Conservation (phyloP, 2,113 vertebrate species). For the Phylloscopus whistleri region DNA sequence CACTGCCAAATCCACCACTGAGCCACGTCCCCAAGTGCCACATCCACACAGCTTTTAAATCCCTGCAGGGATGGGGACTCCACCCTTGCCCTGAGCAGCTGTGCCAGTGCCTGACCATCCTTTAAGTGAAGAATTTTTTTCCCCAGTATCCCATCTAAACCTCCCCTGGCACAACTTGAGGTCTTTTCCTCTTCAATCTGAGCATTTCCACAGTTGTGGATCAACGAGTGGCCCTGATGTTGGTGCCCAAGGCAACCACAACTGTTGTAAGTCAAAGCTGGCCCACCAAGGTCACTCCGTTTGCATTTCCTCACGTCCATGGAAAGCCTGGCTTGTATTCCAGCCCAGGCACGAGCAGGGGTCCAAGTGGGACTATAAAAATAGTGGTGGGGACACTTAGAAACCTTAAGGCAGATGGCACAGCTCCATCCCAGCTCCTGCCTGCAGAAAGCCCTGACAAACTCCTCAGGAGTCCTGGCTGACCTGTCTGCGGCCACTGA, state of each 20-base stretch:
- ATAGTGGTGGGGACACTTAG: not conserved
- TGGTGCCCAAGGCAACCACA: not conserved
- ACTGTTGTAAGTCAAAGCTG: not conserved
- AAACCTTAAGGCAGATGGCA: not conserved
- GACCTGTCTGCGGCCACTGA: not conserved
- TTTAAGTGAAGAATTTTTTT: not conserved
- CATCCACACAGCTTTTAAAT: not conserved
- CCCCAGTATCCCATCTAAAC: not conserved
- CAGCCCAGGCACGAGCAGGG: not conserved
- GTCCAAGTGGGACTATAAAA: not conserved
- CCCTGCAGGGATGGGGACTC: not conserved
- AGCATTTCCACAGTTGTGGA: not conserved
- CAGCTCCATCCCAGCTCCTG: not conserved
- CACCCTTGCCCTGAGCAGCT: not conserved
- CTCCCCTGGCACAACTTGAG: not conserved
- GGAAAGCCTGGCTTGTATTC: not conserved
- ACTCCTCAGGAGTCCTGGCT: not conserved
- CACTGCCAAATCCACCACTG: not conserved
- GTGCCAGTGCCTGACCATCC: not conserved
- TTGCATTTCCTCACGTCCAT: not conserved
- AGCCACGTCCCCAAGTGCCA: not conserved
- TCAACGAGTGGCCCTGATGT: accelerated
- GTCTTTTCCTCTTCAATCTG: accelerated
- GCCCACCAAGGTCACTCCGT: not conserved
- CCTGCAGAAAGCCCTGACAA: not conserved